phyloP scores from a whole-genome alignment of 2,113 vertebrate species.

The Centropus bengalensis region DNA sequence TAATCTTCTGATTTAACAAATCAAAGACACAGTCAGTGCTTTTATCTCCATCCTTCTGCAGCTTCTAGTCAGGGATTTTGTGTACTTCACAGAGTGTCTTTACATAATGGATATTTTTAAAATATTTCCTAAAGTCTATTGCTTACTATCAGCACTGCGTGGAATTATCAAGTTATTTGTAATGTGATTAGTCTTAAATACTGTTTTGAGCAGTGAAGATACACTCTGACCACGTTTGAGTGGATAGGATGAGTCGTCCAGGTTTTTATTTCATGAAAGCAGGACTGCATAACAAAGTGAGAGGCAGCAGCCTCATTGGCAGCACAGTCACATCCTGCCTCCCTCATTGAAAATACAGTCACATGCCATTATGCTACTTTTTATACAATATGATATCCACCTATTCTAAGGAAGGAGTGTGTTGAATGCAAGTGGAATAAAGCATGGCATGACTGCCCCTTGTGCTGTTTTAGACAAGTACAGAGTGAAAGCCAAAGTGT shows the following conservation, averaged over 20 bases:
- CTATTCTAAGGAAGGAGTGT: constrained; percentile 23
- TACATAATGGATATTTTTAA: neutral
- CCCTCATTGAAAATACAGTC: constrained; percentile 41
- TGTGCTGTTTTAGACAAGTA: constrained; percentile 22
- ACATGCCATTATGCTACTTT: constrained; percentile 54
- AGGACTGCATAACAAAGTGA: neutral
- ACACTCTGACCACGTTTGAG: constrained; percentile 1
- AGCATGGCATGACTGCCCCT: neutral
- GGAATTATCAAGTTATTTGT: constrained; percentile 19
- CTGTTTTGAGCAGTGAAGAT: constrained; percentile 25
- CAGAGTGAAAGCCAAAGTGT: neutral
- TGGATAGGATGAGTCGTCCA: neutral
- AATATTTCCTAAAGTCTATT: neutral
- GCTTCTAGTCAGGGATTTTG: neutral
- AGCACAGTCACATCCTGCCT: constrained; percentile 14
- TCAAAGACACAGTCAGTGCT: neutral
- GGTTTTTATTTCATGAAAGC: constrained; percentile 6
- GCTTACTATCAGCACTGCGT: neutral
- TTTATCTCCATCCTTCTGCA: neutral
- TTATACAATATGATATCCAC: constrained; percentile 21
- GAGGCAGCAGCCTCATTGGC: constrained; percentile 6
- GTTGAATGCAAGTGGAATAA: neutral
- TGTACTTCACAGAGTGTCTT: neutral
- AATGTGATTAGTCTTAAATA: constrained; percentile 51
- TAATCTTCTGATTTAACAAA: constrained; percentile 23